Conservation (phyloP, 2,113 vertebrate genomes). For the Astur gentilis region DNA sequence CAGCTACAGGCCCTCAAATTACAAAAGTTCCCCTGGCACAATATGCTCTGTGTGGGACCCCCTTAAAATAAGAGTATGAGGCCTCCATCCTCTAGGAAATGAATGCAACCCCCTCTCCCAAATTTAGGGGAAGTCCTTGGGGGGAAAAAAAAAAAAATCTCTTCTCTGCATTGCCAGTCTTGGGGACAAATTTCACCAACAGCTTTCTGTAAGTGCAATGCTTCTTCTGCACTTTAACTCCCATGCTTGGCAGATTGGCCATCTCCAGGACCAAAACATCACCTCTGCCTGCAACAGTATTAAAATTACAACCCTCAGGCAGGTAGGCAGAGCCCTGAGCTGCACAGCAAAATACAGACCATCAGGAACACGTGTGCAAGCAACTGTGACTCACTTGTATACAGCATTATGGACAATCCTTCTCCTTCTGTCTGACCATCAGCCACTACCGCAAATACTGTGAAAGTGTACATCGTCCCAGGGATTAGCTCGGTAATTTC, state of each 20-base stretch:
- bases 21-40: not conserved
- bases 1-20: not conserved
- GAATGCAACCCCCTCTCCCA: not conserved
- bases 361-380: accelerated
- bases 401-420: accelerated
- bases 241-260: not conserved
- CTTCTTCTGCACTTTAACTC: not conserved
- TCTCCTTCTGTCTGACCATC: not conserved
- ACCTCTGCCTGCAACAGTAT: not conserved
- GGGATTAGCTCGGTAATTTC: not conserved
- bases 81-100: not conserved
- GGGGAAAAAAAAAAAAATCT: too few relatives aligned
- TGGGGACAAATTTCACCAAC: not conserved
- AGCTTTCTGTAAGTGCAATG: not conserved
- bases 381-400: not conserved
- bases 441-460: not conserved
- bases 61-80: not conserved
- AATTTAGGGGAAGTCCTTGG: not conserved
- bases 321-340: not conserved
- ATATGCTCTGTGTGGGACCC: not conserved
- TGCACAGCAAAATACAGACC: not conserved
- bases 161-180: not conserved
- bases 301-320: not conserved
- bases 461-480: not conserved
- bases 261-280: not conserved